Percentiles rank a stretch among this genome's conserved stretches.
Evolutionary conservation across 2,888 invertebrate species (phyloP).

Genomic region (Zaprionus bogoriensis): DNA sequence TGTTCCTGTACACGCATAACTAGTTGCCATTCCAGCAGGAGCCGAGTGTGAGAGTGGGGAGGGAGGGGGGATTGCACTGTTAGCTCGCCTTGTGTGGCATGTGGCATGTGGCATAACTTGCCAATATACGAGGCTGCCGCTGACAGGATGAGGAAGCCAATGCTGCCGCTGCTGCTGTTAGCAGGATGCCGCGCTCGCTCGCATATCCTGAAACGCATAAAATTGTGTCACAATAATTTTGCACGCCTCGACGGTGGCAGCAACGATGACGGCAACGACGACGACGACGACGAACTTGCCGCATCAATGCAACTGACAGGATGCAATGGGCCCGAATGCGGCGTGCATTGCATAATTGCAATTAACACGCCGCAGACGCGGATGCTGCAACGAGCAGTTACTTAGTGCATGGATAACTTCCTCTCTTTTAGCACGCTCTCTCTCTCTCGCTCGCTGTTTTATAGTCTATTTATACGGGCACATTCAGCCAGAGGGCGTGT

Average conservation of each 20-base stretch:
- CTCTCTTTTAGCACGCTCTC: too few relatives aligned
- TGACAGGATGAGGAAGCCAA: constrained; percentile 56
- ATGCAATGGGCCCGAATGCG: constrained; percentile 51
- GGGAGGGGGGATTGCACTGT: too few relatives aligned
- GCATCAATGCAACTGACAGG: constrained; percentile 68
- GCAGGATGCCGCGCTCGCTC: constrained; percentile 41
- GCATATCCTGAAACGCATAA: constrained; percentile 69
- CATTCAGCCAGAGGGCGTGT: neutral
- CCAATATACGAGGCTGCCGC: constrained; percentile 38
- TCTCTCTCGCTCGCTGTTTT: too few relatives aligned
- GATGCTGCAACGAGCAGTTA: constrained; percentile 57
- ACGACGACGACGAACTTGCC: constrained; percentile 25
- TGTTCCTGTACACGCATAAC: constrained; percentile 39
- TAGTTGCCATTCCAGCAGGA: constrained; percentile 37
- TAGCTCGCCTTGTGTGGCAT: constrained; percentile 30
- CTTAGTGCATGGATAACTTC: constrained; percentile 61
- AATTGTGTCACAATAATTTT: constrained; percentile 81
- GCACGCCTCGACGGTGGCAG: constrained; percentile 67
- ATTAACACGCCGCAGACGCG: constrained; percentile 58
- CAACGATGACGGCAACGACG: neutral
- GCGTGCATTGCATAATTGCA: constrained; percentile 72
- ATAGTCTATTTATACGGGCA: too few relatives aligned
- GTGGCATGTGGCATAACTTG: constrained; percentile 58
- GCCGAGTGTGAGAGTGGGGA: neutral
- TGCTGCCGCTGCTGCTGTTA: constrained; percentile 22